Base-by-base conservation (phyloP, 2,888 invertebrate genomes). In the Gortyna flavago region DNA sequence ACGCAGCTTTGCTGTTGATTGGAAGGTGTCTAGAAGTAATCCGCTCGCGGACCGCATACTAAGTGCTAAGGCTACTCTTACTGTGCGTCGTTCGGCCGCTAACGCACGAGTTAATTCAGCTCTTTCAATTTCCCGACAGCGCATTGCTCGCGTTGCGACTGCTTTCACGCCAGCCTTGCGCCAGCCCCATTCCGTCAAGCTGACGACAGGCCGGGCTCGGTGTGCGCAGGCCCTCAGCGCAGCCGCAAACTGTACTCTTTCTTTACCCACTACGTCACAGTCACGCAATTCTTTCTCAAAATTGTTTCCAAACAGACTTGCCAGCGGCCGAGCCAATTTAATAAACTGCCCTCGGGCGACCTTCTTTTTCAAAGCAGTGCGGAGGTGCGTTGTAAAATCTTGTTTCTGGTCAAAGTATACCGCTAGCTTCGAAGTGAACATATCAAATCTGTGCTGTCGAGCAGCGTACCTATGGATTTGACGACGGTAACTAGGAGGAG, bases 371-470 rank as follows among this genome's bases (percentile, higher is more conserved):
- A 87, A 65, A 0, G 75, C 72, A 8, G 13, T 44, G 8, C 86
- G 76, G 59, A 93, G 88, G 9, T 83, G 77, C 4, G 85, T 85
- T 5, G 91, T 90, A 6, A 21, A 81, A 21, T 93, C 95, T 5
- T 89, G 81, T 0, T 88, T 62, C 83, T 94, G 95, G 21, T 85
- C 86, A 80, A 95, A 95, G 80, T 94, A 95, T 68, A 95, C 54
- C 6, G 85, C 78, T 8, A 95, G 67, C 66, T 91, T 92, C 3
- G 87, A 88, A 16, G 93, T 77, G 81, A 94, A 95, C 4, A 80
- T 81, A 64, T 94, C 89, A 41, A 66, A 69, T 88, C 89, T 62
- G 9, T 90, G 78, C 51, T 88, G 83, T 25, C 67, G 57, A 9
- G 77, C 64, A 11, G 86, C 70, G 35, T 25, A 54, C 25, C 38